phyloP scores from a whole-genome alignment of 2,888 invertebrate species.

The Synanthedon formicaeformis region DNA sequence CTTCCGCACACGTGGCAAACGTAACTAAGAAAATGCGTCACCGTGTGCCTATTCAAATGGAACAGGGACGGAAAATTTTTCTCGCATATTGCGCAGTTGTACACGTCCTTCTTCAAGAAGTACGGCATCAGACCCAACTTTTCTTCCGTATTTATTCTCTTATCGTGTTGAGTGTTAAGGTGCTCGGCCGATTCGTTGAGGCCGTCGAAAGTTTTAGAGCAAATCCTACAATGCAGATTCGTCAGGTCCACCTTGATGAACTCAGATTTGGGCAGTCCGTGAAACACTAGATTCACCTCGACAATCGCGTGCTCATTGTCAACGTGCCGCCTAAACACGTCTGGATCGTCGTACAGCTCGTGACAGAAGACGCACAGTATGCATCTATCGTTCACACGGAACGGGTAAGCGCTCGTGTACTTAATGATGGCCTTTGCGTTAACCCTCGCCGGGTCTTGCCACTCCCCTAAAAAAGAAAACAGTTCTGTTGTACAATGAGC shows the following conservation, averaged over 20 bases:
- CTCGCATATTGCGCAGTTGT: constrained; percentile 43
- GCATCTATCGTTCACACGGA: constrained; percentile 54
- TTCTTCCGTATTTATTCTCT: constrained; percentile 24
- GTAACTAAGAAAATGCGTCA: constrained; percentile 50
- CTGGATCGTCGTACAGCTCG: constrained; percentile 46
- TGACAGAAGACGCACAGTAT: constrained; percentile 60
- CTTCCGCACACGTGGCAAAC: constrained; percentile 56
- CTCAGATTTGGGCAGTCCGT: constrained; percentile 47
- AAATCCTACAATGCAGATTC: constrained; percentile 38
- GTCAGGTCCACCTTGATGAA: constrained; percentile 53
- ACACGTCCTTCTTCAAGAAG: constrained; percentile 31
- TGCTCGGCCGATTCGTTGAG: constrained; percentile 37
- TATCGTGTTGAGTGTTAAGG: constrained; percentile 24
- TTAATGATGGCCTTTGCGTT: constrained; percentile 52
- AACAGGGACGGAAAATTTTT: constrained; percentile 44
- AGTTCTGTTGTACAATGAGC: constrained; percentile 7
- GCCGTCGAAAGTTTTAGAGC: constrained; percentile 19
- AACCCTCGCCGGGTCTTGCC: constrained; percentile 43
- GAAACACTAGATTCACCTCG: constrained; percentile 43
- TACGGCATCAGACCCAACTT: constrained; percentile 57
- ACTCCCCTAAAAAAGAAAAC: constrained; percentile 59
- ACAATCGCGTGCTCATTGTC: constrained; percentile 41
- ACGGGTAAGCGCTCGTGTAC: constrained; percentile 55
- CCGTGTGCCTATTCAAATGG: constrained; percentile 51
- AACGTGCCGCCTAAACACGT: constrained; percentile 42